Conservation (phyloP, 2,797 vertebrate genomes). For the Anabas testudineus region DNA sequence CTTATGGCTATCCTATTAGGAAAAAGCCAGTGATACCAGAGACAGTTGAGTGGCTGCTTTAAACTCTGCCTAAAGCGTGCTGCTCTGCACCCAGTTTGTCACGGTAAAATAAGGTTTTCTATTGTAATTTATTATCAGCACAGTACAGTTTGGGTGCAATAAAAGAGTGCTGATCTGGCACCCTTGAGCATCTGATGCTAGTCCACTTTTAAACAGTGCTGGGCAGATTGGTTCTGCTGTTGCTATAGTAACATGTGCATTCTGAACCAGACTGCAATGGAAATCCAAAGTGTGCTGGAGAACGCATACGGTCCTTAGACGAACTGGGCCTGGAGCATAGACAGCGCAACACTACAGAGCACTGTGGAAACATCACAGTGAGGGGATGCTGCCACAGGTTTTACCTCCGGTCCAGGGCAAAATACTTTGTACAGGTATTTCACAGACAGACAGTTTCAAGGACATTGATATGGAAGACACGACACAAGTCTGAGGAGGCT, state of each 20-base stretch:
- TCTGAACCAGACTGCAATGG: constrained; percentile 13
- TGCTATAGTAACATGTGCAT: constrained; percentile 28
- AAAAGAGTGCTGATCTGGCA: constrained; percentile 58
- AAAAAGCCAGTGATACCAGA: constrained; percentile 8
- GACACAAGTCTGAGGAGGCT: constrained; percentile 30
- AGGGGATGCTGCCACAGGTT: neutral
- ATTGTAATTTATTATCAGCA: constrained; percentile 64
- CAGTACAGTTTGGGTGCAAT: constrained; percentile 47
- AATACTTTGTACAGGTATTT: too few relatives aligned
- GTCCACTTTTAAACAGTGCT: constrained; percentile 46
- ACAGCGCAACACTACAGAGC: neutral
- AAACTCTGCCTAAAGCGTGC: constrained; percentile 30
- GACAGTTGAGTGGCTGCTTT: constrained; percentile 39
- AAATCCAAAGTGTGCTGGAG: constrained; percentile 10
- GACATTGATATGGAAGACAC: constrained; percentile 28
- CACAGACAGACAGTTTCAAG: constrained; percentile 33
- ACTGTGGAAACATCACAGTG: neutral
- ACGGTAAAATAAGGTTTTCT: constrained; percentile 55
- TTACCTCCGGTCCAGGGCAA: neutral
- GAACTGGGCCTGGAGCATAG: neutral
- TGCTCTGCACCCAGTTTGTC: constrained; percentile 51
- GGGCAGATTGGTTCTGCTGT: constrained; percentile 47
- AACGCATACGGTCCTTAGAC: neutral
- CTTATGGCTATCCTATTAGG: constrained; percentile 1
- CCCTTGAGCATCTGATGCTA: constrained; percentile 39